Evolutionary conservation across 2,888 invertebrate species (phyloP), one percentile per base, ranked within the genome.

Genomic region (Drosophila nr. medialis): DNA sequence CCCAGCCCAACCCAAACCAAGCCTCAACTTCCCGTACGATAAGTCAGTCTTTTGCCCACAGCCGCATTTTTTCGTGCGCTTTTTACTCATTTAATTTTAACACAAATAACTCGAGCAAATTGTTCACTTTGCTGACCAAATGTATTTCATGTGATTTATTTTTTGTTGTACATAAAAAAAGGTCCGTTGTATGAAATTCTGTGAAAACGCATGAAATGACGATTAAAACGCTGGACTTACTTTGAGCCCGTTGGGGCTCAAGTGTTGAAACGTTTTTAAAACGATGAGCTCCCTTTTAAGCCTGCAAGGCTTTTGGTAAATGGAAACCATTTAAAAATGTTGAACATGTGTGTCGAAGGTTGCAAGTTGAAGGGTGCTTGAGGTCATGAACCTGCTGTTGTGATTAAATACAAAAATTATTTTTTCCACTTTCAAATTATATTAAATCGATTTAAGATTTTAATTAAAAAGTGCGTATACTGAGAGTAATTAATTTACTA

Each of bases 101-200:
- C 80, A 60, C 83, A 85, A 88, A 88, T 77, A 85, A 76, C 88
- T 77, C 59, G 29, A 72, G 74, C 83, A 83, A 83, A 88, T 83
- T 86, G 74, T 88, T 86, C 86, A 72, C 86, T 85, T 85, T 82
- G 88, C 80, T 76, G 59, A 75, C 75, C 70, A 81, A 83, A 76
- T 81, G 75, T 68, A 62, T 74, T 68, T 42, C 7, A 45, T 58
- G 56, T 30, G 50, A 40, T 15, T 18, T 30, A 18, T 21, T 27
- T 21, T 30, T 6, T 7, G n/a, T 3, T 3, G 15, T 4, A 11
- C 32, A 32, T 32, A 32, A 8, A 21, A 32, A 27, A 15, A 8
- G 34, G 7, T 7, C 8, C 5, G n/a, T 7, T 24, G 11, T 4
- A 18, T 4, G 15, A 6, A n/a, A n/a, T 61, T n/a, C 34, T 49